Evolutionary conservation across 2,797 vertebrate species (phyloP).

Genomic region (Loris lydekkerianus): DNA sequence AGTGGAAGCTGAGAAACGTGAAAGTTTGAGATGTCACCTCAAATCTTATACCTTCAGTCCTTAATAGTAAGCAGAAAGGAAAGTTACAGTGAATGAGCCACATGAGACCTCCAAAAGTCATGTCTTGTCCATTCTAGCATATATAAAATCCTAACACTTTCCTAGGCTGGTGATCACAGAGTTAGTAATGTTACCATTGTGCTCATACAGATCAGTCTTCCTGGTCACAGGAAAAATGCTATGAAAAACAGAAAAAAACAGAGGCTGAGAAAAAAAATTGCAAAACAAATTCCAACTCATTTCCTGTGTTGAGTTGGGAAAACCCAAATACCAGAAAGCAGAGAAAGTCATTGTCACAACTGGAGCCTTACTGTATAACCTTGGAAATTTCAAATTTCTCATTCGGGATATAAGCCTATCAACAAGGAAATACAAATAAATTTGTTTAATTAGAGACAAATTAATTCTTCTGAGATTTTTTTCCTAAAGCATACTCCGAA

Average conservation of each 20-base stretch:
- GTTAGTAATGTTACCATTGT: not conserved
- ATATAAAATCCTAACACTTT: not conserved
- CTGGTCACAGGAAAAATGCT: not conserved
- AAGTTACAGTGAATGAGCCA: not conserved
- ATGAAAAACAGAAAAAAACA: not conserved
- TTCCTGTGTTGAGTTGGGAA: constrained; percentile 18
- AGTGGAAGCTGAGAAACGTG: not conserved
- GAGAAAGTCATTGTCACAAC: not conserved
- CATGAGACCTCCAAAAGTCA: not conserved
- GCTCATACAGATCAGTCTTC: not conserved
- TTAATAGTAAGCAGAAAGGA: not conserved
- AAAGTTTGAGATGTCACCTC: not conserved
- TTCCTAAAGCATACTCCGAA: not conserved
- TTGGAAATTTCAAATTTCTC: constrained; percentile 4
- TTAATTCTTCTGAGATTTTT: not conserved
- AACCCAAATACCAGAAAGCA: constrained; percentile 44
- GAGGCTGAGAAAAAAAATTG: not conserved
- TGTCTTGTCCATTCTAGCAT: not conserved
- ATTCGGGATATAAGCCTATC: not conserved
- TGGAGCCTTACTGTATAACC: not conserved
- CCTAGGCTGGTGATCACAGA: not conserved
- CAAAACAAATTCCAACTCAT: constrained; percentile 47
- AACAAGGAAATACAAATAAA: not conserved
- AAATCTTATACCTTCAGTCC: not conserved
- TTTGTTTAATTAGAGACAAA: not conserved